Base-by-base conservation (phyloP, 1,140 invertebrate species). In the Nasonia giraulti region DNA sequence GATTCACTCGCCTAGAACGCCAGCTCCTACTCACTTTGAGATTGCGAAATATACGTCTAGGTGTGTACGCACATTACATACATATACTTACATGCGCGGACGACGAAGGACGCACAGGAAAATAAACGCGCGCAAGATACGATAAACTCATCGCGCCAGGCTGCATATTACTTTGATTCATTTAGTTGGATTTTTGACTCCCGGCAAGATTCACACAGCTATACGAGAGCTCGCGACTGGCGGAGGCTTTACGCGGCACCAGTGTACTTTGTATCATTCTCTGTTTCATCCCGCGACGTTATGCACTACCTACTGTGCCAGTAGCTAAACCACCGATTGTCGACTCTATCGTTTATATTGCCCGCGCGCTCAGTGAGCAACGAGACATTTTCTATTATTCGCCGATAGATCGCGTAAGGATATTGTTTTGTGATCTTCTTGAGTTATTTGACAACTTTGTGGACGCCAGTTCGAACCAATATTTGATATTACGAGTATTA, bases 121-220 rank as follows among this genome's bases (percentile, higher is more conserved):
- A 79, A 80, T 68, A 14, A 6, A 20, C 33, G 73, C 73, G 14
- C 14, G 14, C 14, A 6, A 17, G 20, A 40, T 17, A 75, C 31
- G 33, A 75, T 75, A 37, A 20, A 55, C n/a, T 37, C 44, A 14
- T 50, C 44, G 69, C n/a, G 37, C 17, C 17, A 31, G 37, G n/a
- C 40, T 81, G 44, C 40, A 20, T n/a, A 73, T 17, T 5, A 4
- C 31, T 82, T 62, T 73, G 8, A 74, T 74, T 82, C 31, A 62
- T 27, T 71, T 50, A 71, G 80, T 74, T 82, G 33, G 14, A 74
- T 82, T 74, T 62, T 17, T 2, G 33, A 74, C 47, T 82, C 27
- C 23, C 27, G 2, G 2, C 12, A 40, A 12, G 17, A 73, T 80
- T 80, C 40, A 73, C 12, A 73, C 14, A 50, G 20, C 11, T 4